Evolutionary conservation across 2,797 vertebrate genomes (phyloP).

Genomic region (Uromys caudimaculatus): DNA sequence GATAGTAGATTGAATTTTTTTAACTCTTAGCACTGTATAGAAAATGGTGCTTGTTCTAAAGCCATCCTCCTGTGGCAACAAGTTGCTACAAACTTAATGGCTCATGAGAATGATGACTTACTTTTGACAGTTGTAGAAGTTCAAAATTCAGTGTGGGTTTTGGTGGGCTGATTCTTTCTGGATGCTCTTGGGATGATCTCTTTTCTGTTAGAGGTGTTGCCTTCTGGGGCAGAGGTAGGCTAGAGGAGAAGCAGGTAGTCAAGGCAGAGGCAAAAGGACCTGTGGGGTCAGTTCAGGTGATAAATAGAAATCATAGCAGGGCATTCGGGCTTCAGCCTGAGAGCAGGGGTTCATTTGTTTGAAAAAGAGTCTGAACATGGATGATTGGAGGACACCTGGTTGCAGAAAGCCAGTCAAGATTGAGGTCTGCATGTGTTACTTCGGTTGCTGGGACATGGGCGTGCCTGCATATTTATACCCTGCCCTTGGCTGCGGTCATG

Average conservation of each 20-base stretch:
- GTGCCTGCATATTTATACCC: accelerated
- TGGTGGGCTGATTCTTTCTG: neutral
- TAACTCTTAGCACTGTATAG: neutral
- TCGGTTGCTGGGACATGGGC: neutral
- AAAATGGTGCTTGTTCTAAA: neutral
- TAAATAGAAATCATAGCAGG: neutral
- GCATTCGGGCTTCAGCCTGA: neutral
- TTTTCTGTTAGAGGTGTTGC: neutral
- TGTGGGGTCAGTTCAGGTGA: neutral
- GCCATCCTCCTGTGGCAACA: neutral
- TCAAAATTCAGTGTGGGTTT: neutral
- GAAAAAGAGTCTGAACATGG: neutral
- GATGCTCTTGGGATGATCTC: neutral
- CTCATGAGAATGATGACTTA: neutral
- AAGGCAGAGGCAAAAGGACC: neutral
- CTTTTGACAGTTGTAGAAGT: neutral
- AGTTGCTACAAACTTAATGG: neutral
- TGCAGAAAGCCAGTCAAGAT: neutral
- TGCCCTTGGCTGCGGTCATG: neutral
- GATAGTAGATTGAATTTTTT: neutral
- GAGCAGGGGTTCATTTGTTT: neutral
- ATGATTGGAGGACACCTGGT: neutral
- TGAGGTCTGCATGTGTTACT: neutral
- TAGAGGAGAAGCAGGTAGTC: neutral
- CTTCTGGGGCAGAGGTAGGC: neutral